Conservation (phyloP, 2,888 invertebrate genomes). For the Carterocephalus palaemon region DNA sequence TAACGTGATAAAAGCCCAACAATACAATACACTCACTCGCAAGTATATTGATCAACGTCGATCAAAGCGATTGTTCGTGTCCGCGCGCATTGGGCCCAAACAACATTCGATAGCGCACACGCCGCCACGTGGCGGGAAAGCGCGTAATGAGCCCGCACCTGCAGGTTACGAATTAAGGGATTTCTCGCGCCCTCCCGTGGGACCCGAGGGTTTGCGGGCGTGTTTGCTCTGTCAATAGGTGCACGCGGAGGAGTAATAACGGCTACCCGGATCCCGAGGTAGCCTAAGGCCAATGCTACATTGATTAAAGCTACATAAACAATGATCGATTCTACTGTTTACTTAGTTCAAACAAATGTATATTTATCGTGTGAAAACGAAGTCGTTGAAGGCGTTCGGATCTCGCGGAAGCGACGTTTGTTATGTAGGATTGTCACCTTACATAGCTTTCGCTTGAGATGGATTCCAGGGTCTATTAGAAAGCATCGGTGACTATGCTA, state of each 20-base stretch:
- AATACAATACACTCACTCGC: constrained; percentile 14
- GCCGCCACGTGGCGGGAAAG: constrained; percentile 70
- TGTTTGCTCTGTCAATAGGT: constrained; percentile 68
- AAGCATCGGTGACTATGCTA: too few species aligned
- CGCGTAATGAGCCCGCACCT: constrained; percentile 76
- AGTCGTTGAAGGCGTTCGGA: too few species aligned
- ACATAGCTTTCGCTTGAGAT: too few species aligned
- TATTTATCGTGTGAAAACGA: too few species aligned
- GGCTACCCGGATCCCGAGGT: constrained; percentile 43
- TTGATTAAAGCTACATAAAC: constrained; percentile 22
- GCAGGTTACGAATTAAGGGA: constrained; percentile 74
- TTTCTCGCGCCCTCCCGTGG: constrained; percentile 79
- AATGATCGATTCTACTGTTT: constrained; percentile 1
- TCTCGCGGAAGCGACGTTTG: too few species aligned
- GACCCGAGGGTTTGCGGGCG: constrained; percentile 54
- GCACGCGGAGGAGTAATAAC: constrained; percentile 54
- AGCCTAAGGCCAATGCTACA: constrained; percentile 27
- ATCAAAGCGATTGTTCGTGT: constrained; percentile 52
- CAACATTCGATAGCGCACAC: constrained; percentile 34
- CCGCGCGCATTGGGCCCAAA: constrained; percentile 48
- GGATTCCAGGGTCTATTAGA: too few species aligned
- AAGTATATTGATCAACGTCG: constrained; percentile 40
- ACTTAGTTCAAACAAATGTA: too few species aligned
- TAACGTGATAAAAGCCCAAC: neutral
- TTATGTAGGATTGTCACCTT: too few species aligned